Evolutionary conservation across 2,113 vertebrate genomes (phyloP), one percentile per base, ranked within the genome.

Genomic region (Cyanocitta stelleri): DNA sequence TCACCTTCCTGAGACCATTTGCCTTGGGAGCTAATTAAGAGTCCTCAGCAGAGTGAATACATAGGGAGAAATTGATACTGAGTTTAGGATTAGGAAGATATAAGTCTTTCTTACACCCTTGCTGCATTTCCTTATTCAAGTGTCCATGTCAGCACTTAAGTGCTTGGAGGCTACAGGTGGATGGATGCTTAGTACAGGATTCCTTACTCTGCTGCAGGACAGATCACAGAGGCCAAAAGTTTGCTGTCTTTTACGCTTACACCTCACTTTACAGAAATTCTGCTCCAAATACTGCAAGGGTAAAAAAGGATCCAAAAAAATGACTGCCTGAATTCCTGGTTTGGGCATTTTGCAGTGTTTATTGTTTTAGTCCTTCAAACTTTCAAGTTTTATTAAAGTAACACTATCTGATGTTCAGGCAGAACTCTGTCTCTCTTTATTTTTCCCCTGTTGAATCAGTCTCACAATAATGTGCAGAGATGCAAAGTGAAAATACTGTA

Each of bases 401-500:
- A 72, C 19, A 12, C 15, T 89, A 17, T 62, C 69, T 96, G 66
- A 94, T 96, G 58, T 92, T 95, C 78, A 74, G 61, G 43, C 59
- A 95, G 68, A 75, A 58, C 54, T 92, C 2, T 73, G 15, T 61
- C 35, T 74, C 27, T 89, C n/a, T 91, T 58, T 68, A 93, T 82
- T 91, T 66, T 82, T 89, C 41, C 73, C 51, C n/a, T 66, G 85
- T 81, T 79, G 72, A 94, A 95, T 84, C 90, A 82, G 67, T 37
- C 68, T 92, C 64, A 44, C 48, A 87, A 82, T 87, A 95, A 97
- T 24, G 61, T 88, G 72, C 41, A 81, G 81, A 92, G 66, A 81
- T 86, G 41, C 84, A 95, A 96, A 97, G 61, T 71, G 71, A 89
- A 96, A 96, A 94, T 89, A 78, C 78, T 77, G 41, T 64, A 91